Base-by-base conservation (phyloP, 2,888 invertebrate species). In the Myopa testacea region DNA sequence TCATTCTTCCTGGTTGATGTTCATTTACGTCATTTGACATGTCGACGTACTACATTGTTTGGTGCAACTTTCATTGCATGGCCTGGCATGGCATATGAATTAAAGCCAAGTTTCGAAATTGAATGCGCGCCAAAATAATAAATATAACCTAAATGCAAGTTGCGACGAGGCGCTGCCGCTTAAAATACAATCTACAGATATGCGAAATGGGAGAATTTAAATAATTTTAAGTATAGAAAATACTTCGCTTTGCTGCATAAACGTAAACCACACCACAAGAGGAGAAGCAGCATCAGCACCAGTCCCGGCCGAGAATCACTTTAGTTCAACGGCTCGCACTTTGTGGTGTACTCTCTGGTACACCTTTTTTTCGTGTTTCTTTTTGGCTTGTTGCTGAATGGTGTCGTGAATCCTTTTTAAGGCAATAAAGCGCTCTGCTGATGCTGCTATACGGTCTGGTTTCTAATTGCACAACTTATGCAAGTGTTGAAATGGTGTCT, bases 81-180 rank as follows among this genome's bases (percentile, higher is more conserved):
- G 60, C 26, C 26, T 60, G 60, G 60, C 26, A 19, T 65, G 60
- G 38, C 60, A 72, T 40, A 34, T 12, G 26, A 60, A 62, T 73
- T 62, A 40, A 62, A 73, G 19, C 45, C 40, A 72, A 19, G 73
- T 73, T 62, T 73, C 19, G 4, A 63, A 73, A 73, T 62, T 63
- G 63, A 73, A 45, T 73, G 62, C 40, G 45, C 73, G 73, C 73
- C 73, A 63, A 73, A 73, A 26, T 62, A 50, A 62, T 60, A 62
- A 62, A 73, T 62, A 26, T 50, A 73, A 63, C 73, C 37, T 52
- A 4, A 55, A 70, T 55, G 52, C 55, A 37, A 70, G 52, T 26
- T 50, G 6, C 65, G 3, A 26, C 8, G 4, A 62, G 62, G 34
- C 19, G 3, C 19, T 12, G 26, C 26, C 34, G 16, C 55, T 19